Base-by-base conservation (phyloP, 2,113 vertebrate species). In the Oxyura jamaicensis region DNA sequence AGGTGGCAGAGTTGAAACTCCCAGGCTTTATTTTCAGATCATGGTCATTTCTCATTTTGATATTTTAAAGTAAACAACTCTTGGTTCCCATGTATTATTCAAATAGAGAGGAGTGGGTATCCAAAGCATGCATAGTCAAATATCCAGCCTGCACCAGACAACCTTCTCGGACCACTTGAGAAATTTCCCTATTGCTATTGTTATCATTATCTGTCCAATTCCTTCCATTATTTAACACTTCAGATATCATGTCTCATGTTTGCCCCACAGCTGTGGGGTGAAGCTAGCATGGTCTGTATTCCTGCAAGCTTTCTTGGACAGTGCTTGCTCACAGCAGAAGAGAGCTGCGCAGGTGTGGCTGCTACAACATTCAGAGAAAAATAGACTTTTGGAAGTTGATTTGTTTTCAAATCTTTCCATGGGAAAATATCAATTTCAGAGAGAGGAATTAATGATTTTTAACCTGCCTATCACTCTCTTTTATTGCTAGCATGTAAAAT, bases 211-310 rank as follows among this genome's bases (percentile, higher is more conserved):
- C 62, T 33, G 31, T 88, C 95, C 78, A 85, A 96, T 97, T 97
- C 96, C 96, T 97, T 88, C 84, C 95, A 90, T 97, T 97, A 95
- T 91, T 94, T 78, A 94, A 82, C 88, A 89, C 95, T 97, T 97
- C 87, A 92, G 89, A 95, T 93, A 76, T 68, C 13, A 3, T 26
- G 58, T 92, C 71, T 22, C 42, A 12, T 39, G 52, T 88, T 92
- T 92, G 78, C 86, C 83, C 90, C 74, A 95, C 93, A 97, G 92
- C 94, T 96, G 91, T 55, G 71, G 69, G 85, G 73, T 72, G 67
- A 97, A 93, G 84, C 28, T 66, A 85, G 62, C 35, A 92, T 71
- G 82, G 80, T 73, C 73, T 71, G 18, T 77, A 74, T 80, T 96
- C 68, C 81, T 91, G 68, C 71, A 86, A 67, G 69, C 63, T 90